Evolutionary conservation across 1,140 invertebrate species (phyloP).

Genomic region (Drosophila mauritiana): DNA sequence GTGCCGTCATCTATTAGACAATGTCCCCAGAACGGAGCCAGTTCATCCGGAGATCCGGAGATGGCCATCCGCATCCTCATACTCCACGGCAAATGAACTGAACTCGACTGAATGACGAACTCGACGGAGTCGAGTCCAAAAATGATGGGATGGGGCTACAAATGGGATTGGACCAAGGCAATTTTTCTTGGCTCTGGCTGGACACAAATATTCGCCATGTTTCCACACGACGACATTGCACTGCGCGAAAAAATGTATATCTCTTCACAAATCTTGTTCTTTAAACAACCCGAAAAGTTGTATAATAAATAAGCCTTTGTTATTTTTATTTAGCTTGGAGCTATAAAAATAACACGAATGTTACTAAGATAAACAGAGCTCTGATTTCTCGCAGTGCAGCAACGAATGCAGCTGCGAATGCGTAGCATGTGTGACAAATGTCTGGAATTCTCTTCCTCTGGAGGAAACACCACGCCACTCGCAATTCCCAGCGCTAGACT

Average conservation of each 20-base stretch:
- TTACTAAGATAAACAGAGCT: not conserved
- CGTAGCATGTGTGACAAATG: slow-evolving; percentile 80
- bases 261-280: not conserved
- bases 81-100: slow-evolving; percentile 59
- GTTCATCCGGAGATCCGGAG: no score
- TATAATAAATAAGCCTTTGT: not conserved
- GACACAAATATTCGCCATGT: slow-evolving; percentile 66
- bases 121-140: slow-evolving; percentile 46
- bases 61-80: not conserved
- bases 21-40: slow-evolving; percentile 38
- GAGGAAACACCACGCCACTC: slow-evolving; percentile 3
- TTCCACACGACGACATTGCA: slow-evolving; percentile 18
- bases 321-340: not conserved
- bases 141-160: slow-evolving; percentile 19
- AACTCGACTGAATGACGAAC: slow-evolving; percentile 66
- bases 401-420: slow-evolving; percentile 32
- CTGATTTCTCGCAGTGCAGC: slow-evolving; percentile 8
- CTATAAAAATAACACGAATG: no score
- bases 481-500: slow-evolving; percentile 38
- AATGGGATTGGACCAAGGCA: slow-evolving; percentile 32
- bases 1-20: slow-evolving; percentile 81
- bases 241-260: not conserved
- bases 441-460: slow-evolving; percentile 44
- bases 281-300: no score
- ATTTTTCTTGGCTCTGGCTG: slow-evolving; percentile 61